These are phyloP conservation scores for Morpho helenor DNA, from an alignment of 2,888 invertebrate genomes.

Conservation along the genomic window DNA sequence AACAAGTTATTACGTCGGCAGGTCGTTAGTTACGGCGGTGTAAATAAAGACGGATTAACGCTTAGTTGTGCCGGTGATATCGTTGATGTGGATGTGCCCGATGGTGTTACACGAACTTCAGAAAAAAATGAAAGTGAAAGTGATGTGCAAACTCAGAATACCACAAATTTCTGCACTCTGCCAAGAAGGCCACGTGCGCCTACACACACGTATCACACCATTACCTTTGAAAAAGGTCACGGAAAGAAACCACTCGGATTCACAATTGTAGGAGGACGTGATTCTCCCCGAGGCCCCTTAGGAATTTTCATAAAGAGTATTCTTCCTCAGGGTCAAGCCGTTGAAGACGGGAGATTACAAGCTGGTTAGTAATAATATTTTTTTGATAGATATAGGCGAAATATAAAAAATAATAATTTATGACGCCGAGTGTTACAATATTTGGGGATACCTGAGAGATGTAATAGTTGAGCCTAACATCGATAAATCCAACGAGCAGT, in stretches of 20 bases:
- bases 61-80: constrained; percentile 65
- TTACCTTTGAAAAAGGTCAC: constrained; percentile 88
- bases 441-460: too few species aligned
- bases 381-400: constrained; percentile 2
- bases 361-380: constrained; percentile 79
- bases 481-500: too few species aligned
- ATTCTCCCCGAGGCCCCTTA: constrained; percentile 90
- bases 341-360: constrained; percentile 89
- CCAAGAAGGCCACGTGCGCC: constrained; percentile 85
- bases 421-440: too few species aligned
- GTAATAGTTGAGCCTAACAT: constrained; percentile 9
- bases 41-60: constrained; percentile 61
- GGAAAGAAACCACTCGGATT: constrained; percentile 93
- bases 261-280: constrained; percentile 92
- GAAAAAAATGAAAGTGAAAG: constrained; percentile 58
- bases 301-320: constrained; percentile 94
- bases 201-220: constrained; percentile 84
- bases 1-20: constrained; percentile 79
- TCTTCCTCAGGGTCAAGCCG: constrained; percentile 89
- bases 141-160: constrained; percentile 62
- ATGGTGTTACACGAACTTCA: constrained; percentile 50
- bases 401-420: too few species aligned
- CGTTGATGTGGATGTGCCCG: constrained; percentile 64
- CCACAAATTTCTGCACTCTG: constrained; percentile 85
- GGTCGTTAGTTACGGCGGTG: constrained; percentile 76